These are phyloP conservation scores for Orthonyx spaldingii DNA, from an alignment of 2,113 vertebrate genomes.

Conservation along the genomic window DNA sequence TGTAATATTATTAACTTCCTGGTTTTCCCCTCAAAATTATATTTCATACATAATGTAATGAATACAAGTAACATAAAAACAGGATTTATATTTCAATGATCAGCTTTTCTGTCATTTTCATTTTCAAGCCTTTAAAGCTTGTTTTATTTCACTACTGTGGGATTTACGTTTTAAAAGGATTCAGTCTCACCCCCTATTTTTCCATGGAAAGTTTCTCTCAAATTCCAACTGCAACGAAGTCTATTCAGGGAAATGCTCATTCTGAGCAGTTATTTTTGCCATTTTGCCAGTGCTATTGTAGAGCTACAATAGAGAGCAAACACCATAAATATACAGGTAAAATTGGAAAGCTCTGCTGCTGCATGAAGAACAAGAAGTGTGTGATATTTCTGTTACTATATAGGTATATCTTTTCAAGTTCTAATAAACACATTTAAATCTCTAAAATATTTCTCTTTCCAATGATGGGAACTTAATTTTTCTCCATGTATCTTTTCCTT, in stretches of 20 bases:
- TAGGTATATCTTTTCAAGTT: constrained; percentile 8
- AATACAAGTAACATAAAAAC: not conserved
- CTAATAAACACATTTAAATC: not conserved
- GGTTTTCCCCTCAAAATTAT: not conserved
- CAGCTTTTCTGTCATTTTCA: not conserved
- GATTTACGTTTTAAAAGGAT: not conserved
- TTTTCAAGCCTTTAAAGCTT: not conserved
- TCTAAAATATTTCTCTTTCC: constrained; percentile 33
- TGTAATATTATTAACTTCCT: not conserved
- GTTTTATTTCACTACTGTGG: not conserved
- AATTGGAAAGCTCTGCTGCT: not conserved
- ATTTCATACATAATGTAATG: not conserved
- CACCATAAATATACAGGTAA: not conserved
- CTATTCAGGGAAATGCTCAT: not conserved
- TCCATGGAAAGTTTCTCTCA: not conserved
- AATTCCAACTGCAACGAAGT: not conserved
- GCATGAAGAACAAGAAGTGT: not conserved
- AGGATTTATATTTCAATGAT: not conserved
- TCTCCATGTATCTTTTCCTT: not conserved
- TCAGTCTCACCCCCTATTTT: not conserved
- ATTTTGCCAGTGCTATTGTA: not conserved
- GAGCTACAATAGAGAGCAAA: not conserved
- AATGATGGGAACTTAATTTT: constrained; percentile 35
- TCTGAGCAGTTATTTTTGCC: not conserved
- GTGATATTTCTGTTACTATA: not conserved